Evolutionary conservation across 2,113 vertebrate genomes (phyloP).

Genomic region (Anoplopoma fimbria): DNA sequence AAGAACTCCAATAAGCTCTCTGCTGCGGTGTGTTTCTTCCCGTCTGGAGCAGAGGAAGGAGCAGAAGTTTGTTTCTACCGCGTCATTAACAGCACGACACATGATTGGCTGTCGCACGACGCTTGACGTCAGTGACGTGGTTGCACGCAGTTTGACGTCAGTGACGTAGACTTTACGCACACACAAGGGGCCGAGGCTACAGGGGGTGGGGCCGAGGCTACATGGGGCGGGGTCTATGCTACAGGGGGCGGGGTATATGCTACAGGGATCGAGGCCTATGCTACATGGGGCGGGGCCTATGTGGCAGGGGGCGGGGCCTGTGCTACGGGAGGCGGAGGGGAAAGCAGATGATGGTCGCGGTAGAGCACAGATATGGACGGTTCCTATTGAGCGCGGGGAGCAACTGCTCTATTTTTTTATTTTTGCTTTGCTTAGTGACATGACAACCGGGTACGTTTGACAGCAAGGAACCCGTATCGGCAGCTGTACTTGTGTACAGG

Average conservation of each 20-base stretch:
- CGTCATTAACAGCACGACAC: background rate
- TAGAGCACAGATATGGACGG: constrained; percentile 18
- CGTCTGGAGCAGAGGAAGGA: background rate
- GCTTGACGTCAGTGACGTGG: constrained; percentile 37
- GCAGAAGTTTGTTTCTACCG: constrained; percentile 50
- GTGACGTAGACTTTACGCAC: background rate
- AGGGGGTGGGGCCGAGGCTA: constrained; percentile 35
- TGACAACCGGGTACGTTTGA: constrained; percentile 25
- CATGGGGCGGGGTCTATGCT: constrained; percentile 53
- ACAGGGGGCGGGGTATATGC: constrained; percentile 34
- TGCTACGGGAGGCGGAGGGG: constrained; percentile 39
- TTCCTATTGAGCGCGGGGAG: constrained; percentile 13
- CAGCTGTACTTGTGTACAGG: constrained; percentile 57
- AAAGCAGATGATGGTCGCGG: constrained; percentile 30
- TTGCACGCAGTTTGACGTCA: constrained; percentile 26
- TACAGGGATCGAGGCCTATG: constrained; percentile 40
- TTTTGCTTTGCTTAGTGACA: constrained; percentile 3
- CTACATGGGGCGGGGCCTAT: constrained; percentile 49
- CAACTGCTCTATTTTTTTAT: background rate
- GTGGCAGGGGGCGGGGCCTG: constrained; percentile 37
- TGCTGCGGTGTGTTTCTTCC: background rate
- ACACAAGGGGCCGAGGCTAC: too few species aligned
- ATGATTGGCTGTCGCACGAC: constrained; percentile 30
- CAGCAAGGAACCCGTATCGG: constrained; percentile 24
- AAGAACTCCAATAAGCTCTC: background rate